A percentile compares a stretch with the other conserved stretches of the same genome.
phyloP scores from a whole-genome alignment of 2,888 invertebrate genomes.

The Oegoconia quadripuncta region DNA sequence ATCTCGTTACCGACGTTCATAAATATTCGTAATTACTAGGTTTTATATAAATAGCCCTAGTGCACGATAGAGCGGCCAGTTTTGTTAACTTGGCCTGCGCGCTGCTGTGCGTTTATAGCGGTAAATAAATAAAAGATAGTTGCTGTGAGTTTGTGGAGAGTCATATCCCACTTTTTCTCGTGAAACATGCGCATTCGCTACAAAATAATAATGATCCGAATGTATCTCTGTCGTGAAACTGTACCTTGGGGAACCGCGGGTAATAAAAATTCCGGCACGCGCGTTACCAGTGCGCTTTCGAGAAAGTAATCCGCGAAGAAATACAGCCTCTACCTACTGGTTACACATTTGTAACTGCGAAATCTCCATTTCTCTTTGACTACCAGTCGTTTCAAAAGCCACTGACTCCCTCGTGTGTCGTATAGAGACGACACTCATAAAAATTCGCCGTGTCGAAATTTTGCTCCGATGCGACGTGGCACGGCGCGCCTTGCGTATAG shows the following conservation, averaged over 20 bases:
- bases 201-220: slow-evolving; percentile 61
- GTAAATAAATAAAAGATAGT: too few relatives aligned
- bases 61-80: too few relatives aligned
- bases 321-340: slow-evolving; percentile 66
- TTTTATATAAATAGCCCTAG: too few relatives aligned
- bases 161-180: slow-evolving; percentile 27
- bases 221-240: slow-evolving; percentile 64
- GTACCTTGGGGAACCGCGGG: slow-evolving; percentile 58
- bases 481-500: slow-evolving; percentile 32
- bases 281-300: slow-evolving; percentile 64
- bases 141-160: too few relatives aligned
- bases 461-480: slow-evolving; percentile 42
- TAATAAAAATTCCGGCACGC: slow-evolving; percentile 70
- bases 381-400: slow-evolving; percentile 70
- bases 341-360: slow-evolving; percentile 73
- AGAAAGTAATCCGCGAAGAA: slow-evolving; percentile 72
- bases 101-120: too few relatives aligned
- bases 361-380: slow-evolving; percentile 77
- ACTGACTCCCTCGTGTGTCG: slow-evolving; percentile 67
- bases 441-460: slow-evolving; percentile 68
- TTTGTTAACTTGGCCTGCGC: too few relatives aligned
- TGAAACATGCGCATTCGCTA: slow-evolving; percentile 39
- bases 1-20: too few relatives aligned
- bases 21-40: too few relatives aligned
- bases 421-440: slow-evolving; percentile 68